Conservation (phyloP, 1,140 invertebrate species). For the Theocolax elegans region DNA sequence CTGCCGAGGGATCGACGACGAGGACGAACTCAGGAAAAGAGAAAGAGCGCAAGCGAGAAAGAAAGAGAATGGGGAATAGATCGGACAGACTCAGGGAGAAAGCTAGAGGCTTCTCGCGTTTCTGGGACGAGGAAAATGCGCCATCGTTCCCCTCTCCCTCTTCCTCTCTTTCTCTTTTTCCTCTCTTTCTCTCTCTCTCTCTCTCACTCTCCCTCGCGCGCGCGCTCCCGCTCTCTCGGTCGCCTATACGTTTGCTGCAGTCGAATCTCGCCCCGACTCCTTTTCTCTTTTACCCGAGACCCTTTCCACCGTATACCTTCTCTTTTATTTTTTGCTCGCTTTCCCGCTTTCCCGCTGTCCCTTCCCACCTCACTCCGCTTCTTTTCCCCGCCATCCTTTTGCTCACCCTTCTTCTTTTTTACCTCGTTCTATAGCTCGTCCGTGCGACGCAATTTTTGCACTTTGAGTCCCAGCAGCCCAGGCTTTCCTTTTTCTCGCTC, state of each 20-base stretch:
- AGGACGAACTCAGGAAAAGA: not conserved
- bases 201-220: not conserved
- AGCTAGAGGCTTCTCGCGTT: slow-evolving; percentile 27
- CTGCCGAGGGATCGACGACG: no score
- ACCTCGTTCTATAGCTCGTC: slow-evolving; percentile 23
- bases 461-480: slow-evolving; percentile 17
- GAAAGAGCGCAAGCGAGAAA: not conserved
- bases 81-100: slow-evolving; percentile 6
- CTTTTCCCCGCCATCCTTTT: slow-evolving; percentile 18
- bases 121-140: slow-evolving; percentile 32
- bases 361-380: slow-evolving; percentile 30
- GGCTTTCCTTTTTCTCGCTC: not conserved
- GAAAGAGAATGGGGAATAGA: not conserved
- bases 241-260: slow-evolving; percentile 17
- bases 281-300: slow-evolving; percentile 15
- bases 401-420: slow-evolving; percentile 2
- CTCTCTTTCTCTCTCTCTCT: slow-evolving; percentile 35
- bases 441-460: slow-evolving; percentile 48
- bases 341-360: slow-evolving; percentile 17
- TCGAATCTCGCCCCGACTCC: slow-evolving; percentile 32
- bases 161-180: slow-evolving; percentile 26
- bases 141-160: slow-evolving; percentile 27
- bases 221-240: not conserved
- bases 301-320: not conserved
- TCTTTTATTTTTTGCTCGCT: slow-evolving; percentile 16